Evolutionary conservation across 2,888 invertebrate genomes (phyloP).

Genomic region (Mongoloraphidia duomilia): DNA sequence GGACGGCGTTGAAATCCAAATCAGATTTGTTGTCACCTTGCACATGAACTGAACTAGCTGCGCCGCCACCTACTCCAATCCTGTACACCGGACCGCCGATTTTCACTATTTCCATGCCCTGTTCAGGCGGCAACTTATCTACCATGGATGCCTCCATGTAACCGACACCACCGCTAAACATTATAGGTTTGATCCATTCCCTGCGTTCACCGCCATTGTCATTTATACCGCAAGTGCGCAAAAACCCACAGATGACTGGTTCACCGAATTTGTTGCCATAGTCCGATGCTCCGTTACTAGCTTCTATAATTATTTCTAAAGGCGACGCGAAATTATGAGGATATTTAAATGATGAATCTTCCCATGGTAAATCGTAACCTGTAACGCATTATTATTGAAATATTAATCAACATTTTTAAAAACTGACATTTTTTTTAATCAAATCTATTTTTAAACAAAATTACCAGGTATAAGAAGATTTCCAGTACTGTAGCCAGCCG

Average conservation of each 20-base stretch:
- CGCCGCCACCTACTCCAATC: constrained; percentile 97
- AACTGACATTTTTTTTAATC: not conserved
- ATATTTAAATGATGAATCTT: constrained; percentile 56
- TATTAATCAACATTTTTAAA: not conserved
- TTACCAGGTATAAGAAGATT: constrained; percentile 78
- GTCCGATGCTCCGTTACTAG: constrained; percentile 95
- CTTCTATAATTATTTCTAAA: constrained; percentile 80
- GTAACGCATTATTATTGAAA: constrained; percentile 6
- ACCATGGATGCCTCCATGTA: constrained; percentile 74
- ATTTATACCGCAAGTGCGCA: constrained; percentile 73
- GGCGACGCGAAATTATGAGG: constrained; percentile 85
- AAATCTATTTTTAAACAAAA: constrained; percentile 6
- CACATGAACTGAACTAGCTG: constrained; percentile 89
- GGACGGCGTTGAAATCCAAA: constrained; percentile 92
- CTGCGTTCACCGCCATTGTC: constrained; percentile 51
- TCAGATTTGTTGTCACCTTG: constrained; percentile 76
- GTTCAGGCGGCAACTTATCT: constrained; percentile 57
- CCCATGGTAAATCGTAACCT: constrained; percentile 83
- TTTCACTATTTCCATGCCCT: constrained; percentile 86
- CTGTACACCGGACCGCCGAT: constrained; percentile 95
- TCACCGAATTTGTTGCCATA: constrained; percentile 99
- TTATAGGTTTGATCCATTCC: constrained; percentile 96
- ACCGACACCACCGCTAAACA: constrained; percentile 96
- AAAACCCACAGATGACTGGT: constrained; percentile 83
- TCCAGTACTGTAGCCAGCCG: constrained; percentile 93